These are phyloP conservation scores for Tokudaia muenninki DNA, from an alignment of 2,797 vertebrate species.

Conservation along the genomic window DNA sequence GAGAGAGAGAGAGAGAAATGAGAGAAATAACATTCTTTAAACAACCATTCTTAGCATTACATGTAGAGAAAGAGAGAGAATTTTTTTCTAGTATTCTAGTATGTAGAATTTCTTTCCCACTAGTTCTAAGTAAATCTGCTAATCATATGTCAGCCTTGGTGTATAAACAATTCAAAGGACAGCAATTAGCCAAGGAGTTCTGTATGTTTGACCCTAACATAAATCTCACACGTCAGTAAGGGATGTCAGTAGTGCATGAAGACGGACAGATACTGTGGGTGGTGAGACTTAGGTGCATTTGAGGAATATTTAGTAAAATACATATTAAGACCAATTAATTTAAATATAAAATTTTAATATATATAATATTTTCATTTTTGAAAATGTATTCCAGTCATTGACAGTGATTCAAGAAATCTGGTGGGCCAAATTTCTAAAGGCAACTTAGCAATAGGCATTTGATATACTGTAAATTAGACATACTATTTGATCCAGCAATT, in stretches of 20 bases:
- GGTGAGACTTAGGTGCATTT: neutral
- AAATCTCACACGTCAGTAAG: neutral
- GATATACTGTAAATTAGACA: neutral
- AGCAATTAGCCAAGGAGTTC: neutral
- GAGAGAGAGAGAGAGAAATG: neutral
- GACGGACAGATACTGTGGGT: neutral
- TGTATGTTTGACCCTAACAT: neutral
- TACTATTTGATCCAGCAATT: slow-evolving; percentile 21
- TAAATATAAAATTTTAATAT: neutral
- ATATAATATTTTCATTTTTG: neutral
- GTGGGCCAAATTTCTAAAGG: neutral
- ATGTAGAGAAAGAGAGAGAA: neutral
- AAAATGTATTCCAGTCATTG: neutral
- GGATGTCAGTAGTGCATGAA: neutral
- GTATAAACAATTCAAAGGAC: neutral
- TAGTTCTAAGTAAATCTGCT: neutral
- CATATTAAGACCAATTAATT: neutral
- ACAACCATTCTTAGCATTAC: neutral
- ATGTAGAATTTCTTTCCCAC: neutral
- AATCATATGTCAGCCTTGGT: neutral
- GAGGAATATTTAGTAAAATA: neutral
- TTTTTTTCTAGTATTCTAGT: neutral
- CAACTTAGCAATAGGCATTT: neutral
- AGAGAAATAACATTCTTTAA: neutral
- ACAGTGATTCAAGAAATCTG: neutral